Percentiles rank a stretch among this genome's conserved stretches.
phyloP scores from a whole-genome alignment of 2,797 vertebrate species.

The Setipinna tenuifilis region DNA sequence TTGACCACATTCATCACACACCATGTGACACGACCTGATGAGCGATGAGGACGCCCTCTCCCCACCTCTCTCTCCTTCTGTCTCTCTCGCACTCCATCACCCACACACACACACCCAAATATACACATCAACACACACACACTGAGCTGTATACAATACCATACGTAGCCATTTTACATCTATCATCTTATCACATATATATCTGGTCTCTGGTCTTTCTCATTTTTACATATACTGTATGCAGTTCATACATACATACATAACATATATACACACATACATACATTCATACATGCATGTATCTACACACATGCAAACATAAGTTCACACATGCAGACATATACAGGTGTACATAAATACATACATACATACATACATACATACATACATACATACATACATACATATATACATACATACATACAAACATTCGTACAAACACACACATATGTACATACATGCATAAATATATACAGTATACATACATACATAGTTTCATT shows the following conservation, averaged over 20 bases:
- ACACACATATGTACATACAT: too few relatives aligned
- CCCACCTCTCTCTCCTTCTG: conserved; percentile 6
- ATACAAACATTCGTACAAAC: background rate
- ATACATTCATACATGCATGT: too few relatives aligned
- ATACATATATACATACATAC: background rate
- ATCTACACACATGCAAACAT: too few relatives aligned
- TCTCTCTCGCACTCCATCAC: background rate
- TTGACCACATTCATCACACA: conserved; percentile 65
- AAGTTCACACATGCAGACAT: too few relatives aligned
- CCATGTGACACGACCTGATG: conserved; percentile 52
- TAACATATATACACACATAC: too few relatives aligned
- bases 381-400: too few relatives aligned
- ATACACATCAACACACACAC: too few relatives aligned
- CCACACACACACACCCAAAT: too few relatives aligned
- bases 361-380: too few relatives aligned
- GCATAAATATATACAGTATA: too few relatives aligned
- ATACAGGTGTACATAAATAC: too few relatives aligned
- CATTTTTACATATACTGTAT: background rate
- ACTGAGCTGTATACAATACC: background rate
- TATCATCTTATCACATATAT: background rate
- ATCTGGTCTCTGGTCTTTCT: background rate
- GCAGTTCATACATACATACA: background rate
- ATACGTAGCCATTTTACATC: background rate
- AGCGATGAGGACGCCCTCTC: conserved; percentile 39
- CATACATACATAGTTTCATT: too few relatives aligned